Base-by-base conservation (phyloP, 92 coral and sea anemone species). In the Epizoanthus ramosus region DNA sequence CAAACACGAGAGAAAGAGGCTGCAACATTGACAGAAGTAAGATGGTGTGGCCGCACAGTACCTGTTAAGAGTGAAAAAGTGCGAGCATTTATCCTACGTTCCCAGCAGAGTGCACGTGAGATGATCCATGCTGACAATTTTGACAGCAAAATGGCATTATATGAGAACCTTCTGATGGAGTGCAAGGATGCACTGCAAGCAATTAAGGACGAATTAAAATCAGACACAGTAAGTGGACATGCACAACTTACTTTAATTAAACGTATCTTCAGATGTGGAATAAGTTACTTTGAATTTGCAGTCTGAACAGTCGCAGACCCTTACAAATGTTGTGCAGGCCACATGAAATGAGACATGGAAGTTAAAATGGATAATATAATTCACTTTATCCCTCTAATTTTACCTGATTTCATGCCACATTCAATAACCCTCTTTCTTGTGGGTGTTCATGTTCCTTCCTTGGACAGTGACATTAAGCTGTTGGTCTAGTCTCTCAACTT, bases 1-100 rank as follows among this genome's bases (percentile, higher is more conserved):
- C 99, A 96, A 83, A 96, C 99, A 0, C 89, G 99, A 17, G 99
- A 96, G 50, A 96, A 94, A 75, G 98, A 96, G 81, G 99, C 99
- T 70, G 92, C 93, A 24, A 84, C 94, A 12, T 83, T 96, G 93
- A 96, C 97, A 83, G 99, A 96, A 74, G 92, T 96, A 60, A 93
- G 88, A 9, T 96, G 99, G 99, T 85, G 93, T 79, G 92, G 95
- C 23, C 95, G 86, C 50, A 86, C 92, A 21, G 88, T 96, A 28
- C 99, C 99, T 18, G 98, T 96, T 39, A 96, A 94, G 84, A 94
- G 89, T 76, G 99, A 96, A 83, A 91, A 92, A 81, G 99, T 94
- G 10, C 98, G 99, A 39, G 92, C 93, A 63, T 94, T 97, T 81
- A 92, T 97, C 79, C 81, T 97, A 65, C 99, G 93, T 74, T 89